Base-by-base conservation (phyloP, 92 coral and sea anemone species). In the Isaurus tuberculatus region DNA sequence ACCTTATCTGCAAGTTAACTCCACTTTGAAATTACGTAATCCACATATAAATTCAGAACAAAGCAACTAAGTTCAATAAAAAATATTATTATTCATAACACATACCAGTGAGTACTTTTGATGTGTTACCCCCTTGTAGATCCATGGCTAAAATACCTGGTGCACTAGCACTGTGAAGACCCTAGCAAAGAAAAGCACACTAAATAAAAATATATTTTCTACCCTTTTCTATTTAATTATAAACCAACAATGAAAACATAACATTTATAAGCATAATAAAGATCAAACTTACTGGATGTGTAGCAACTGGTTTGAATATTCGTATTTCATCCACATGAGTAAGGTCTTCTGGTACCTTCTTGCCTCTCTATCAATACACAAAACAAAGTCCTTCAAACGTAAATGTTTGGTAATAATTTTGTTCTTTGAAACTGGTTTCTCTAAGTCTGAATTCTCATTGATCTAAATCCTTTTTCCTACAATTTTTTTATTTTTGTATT, bases 131-230 rank as follows among this genome's bases (percentile, higher is more conserved):
- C 13, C 93, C 97, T 80, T 90, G 97, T 64, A 96, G 92, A 83
- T 96, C 99, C 89, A 96, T 77, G 0, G 99, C 99, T 81, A 96
- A 77, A 49, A 96, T 96, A 70, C 99, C 99, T 83, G 99, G 99
- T 51, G 94, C 92, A 73, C 99, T 96, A 31, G 98, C 99, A 89
- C 99, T 96, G 95, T 96, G 99, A 36, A 96, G 92, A 49, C 99
- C 99, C 99, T 96, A 32, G 25, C 26, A 61, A 13, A 49, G 26
- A 31, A 79, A 37, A 72, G 61, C 7, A 4, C 4, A 15, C 20
- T 51, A n/a, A 51, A 6, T 15, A 51, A 51, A 15, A 16, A 15
- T 51, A 15, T 15, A 3, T 17, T 4, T 53, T 11, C 3, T 11
- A 8, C 4, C 42, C 46, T 2, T 40, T 8, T 7, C 46, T 40